Conservation (phyloP, 2,888 invertebrate species). For the Hipparchia semele region DNA sequence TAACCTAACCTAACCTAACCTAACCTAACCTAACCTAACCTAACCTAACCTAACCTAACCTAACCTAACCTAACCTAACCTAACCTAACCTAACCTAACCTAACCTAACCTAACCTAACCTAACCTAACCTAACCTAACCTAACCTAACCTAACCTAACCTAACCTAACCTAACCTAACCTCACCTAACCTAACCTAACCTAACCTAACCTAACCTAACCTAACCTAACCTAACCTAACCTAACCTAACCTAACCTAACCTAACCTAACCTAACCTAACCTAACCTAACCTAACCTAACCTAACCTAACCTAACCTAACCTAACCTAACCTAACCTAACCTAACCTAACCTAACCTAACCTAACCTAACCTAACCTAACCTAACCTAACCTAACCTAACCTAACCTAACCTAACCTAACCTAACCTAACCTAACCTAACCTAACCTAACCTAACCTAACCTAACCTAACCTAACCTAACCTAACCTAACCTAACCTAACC, state of each 20-base stretch:
- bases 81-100: slow-evolving; percentile 35
- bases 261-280: no score
- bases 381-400: no score
- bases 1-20: slow-evolving; percentile 25
- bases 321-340: no score
- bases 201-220: slow-evolving; percentile 31
- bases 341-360: no score
- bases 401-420: no score
- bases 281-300: no score
- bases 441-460: no score
- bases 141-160: slow-evolving; percentile 28
- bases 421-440: no score
- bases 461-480: no score
- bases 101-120: slow-evolving; percentile 35
- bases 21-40: slow-evolving; percentile 26
- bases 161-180: slow-evolving; percentile 17
- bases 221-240: slow-evolving; percentile 28
- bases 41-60: slow-evolving; percentile 26
- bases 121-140: slow-evolving; percentile 34
- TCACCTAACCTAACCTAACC: slow-evolving; percentile 26
- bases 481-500: no score
- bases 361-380: no score
- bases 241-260: slow-evolving; percentile 10
- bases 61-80: slow-evolving; percentile 30
- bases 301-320: no score